Evolutionary conservation across 2,888 invertebrate species (phyloP), one percentile per base, ranked within the genome.

Genomic region (Dryadula phaetusa): DNA sequence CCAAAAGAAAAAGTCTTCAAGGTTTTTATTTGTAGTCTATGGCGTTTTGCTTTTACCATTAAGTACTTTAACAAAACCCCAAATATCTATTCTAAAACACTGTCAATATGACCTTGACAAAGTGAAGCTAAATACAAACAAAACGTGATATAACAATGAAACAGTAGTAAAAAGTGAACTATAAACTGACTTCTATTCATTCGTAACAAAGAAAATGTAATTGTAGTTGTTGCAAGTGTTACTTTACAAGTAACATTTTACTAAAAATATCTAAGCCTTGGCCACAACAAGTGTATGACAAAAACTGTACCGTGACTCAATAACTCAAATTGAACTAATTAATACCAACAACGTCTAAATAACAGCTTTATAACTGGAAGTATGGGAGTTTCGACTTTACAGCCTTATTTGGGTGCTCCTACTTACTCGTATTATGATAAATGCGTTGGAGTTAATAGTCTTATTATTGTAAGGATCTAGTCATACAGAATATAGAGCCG

Each of bases 301-400:
- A 63, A 66, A 69, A 63, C 62, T 65, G 62, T 67, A 68, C 67
- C 70, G 68, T 70, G 73, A 73, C 70, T 68, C 72, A 69, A 67
- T 69, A 67, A 66, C 18, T 67, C 18, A 54, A 61, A 68, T 62
- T 67, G 66, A 67, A 52, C 64, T 66, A 70, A 73, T 75, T 71
- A 69, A 70, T 69, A 25, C n/a, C 44, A 71, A 70, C 69, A 73
- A 73, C 66, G 69, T 64, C 70, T 63, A 37, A 53, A 40, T 32
- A 42, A 46, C 62, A 53, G 25, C 22, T 56, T 1, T 12, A 16
- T 14, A 16, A 42, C 22, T 3, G 40, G 25, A 60, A 14, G n/a
- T 54, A 47, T 22, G 64, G 60, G 42, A 69, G 18, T 61, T 53
- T 63, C 25, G 60, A 65, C 67, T 56, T 46, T 54, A 52, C 28